Percentiles rank a stretch among this genome's conserved stretches.
Evolutionary conservation across 2,113 vertebrate species (phyloP).

Genomic region (Zapus hudsonius): DNA sequence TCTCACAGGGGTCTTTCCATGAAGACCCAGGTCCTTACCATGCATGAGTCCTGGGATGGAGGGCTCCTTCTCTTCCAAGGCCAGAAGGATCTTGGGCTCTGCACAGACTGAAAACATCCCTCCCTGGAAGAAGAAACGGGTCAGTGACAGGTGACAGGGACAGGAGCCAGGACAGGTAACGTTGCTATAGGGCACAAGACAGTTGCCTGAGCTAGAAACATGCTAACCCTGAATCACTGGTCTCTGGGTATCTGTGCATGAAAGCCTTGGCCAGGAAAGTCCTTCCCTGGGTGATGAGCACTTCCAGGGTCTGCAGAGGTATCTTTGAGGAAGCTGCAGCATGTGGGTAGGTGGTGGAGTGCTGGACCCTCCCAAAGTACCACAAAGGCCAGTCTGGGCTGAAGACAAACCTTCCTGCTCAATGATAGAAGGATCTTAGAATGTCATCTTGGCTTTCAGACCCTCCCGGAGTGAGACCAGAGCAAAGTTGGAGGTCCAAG

Average conservation of each 20-base stretch:
- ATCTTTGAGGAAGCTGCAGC: neutral
- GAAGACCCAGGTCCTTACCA: neutral
- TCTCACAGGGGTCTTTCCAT: neutral
- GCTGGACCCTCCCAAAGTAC: fast-evolving
- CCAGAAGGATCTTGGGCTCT: neutral
- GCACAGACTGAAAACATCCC: neutral
- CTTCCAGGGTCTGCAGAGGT: neutral
- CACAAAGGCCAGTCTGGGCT: no score
- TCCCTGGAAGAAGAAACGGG: neutral
- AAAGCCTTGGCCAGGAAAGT: fast-evolving
- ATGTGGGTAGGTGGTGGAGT: fast-evolving
- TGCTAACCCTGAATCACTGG: no score
- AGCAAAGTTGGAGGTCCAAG: neutral
- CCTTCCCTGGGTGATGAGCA: neutral
- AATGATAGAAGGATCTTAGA: no score
- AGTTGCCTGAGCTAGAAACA: fast-evolving
- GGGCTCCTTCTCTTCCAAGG: fast-evolving
- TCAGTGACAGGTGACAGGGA: neutral
- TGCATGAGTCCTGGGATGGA: fast-evolving
- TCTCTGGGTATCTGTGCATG: fast-evolving
- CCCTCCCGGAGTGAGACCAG: no score
- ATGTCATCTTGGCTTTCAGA: neutral
- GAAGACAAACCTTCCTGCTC: neutral
- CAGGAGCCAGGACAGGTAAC: fast-evolving
- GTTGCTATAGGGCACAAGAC: neutral